Base-by-base conservation (phyloP, 1,140 invertebrate species). In the Micrasema longulum region DNA sequence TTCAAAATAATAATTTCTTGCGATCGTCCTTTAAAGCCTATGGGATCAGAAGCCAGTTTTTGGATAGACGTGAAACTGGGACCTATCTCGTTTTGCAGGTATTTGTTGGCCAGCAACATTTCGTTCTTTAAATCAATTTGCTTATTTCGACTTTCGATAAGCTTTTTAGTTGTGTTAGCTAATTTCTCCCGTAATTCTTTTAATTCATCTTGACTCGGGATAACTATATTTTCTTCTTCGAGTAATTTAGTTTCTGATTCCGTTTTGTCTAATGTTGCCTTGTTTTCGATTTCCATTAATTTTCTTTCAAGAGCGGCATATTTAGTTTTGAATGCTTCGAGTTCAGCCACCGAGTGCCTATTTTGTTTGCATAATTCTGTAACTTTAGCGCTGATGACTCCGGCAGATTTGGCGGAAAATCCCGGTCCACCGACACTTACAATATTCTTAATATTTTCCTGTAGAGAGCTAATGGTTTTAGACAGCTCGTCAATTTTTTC, bases 11-110 rank as follows among this genome's bases (percentile, higher is more conserved):
- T 77, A 67, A 93, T 91, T 77, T 91, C 90, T 74, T 92, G 89
- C 1, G 91, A 90, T 73, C 91, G 84, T 7, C 91, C 91, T 72
- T 90, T 88, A 91, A 91, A 92, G 35, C 84, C 85, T 36, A 81
- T 82, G 12, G 83, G 71, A 79, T 84, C 82, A 48, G 81, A 80
- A 71, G 82, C 82, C 50, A 85, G 71, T 38, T 85, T 82, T 74
- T 84, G 83, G 2, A 85, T 85, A 76, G 82, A 85, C 18, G 79
- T 85, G 55, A 85, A 84, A 66, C 87, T 86, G 68, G 91, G 89
- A 1, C 91, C 91, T 18, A 91, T 80, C 78, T 92, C 90, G 76
- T 90, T 89, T 67, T 90, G 89, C 12, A 92, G 71, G 67, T 87
- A 86, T 74, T 88, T 88, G 31, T 89, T 89, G 0, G 88, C 87